phyloP scores from a whole-genome alignment of 1,140 invertebrate genomes.

The Drosophila sturtevanti region DNA sequence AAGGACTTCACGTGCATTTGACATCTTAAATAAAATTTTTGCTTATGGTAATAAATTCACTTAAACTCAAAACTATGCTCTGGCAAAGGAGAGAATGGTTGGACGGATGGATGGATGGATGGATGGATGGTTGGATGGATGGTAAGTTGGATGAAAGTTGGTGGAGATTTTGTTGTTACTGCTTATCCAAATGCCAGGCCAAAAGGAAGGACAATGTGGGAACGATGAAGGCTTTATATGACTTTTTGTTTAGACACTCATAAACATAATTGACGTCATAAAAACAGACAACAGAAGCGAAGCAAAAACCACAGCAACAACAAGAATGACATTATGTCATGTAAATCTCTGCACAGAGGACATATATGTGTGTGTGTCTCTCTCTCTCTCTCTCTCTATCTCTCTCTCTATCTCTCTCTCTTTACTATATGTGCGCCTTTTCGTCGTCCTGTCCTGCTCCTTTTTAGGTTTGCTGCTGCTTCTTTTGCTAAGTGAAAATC shows the following conservation, averaged over 20 bases:
- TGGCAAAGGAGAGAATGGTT: not conserved
- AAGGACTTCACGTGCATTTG: conserved; percentile 79
- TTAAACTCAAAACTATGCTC: conserved; percentile 72
- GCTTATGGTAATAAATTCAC: conserved; percentile 79
- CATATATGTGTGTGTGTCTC: conserved; percentile 25
- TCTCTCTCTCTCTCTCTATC: not conserved
- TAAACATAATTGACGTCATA: conserved; percentile 81
- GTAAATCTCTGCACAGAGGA: conserved; percentile 69
- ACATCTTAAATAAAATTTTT: conserved; percentile 78
- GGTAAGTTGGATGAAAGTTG: not conserved
- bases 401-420: not conserved
- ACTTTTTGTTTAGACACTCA: conserved; percentile 80
- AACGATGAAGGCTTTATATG: conserved; percentile 64
- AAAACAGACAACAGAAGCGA: conserved; percentile 59
- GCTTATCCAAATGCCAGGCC: conserved; percentile 17
- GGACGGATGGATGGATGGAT: too few relatives aligned
- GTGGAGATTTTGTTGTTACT: too few relatives aligned
- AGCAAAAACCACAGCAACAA: conserved; percentile 26
- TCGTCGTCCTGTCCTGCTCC: not conserved
- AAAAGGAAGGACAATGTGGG: conserved; percentile 39
- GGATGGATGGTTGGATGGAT: too few relatives aligned
- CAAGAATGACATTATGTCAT: conserved; percentile 78
- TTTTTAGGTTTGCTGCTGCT: not conserved
- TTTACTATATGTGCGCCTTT: not conserved
- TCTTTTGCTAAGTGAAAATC: conserved; percentile 66